A percentile compares a stretch with the other conserved stretches of the same genome.
Evolutionary conservation across 2,113 vertebrate species (phyloP).

Genomic region (Anser cygnoides): DNA sequence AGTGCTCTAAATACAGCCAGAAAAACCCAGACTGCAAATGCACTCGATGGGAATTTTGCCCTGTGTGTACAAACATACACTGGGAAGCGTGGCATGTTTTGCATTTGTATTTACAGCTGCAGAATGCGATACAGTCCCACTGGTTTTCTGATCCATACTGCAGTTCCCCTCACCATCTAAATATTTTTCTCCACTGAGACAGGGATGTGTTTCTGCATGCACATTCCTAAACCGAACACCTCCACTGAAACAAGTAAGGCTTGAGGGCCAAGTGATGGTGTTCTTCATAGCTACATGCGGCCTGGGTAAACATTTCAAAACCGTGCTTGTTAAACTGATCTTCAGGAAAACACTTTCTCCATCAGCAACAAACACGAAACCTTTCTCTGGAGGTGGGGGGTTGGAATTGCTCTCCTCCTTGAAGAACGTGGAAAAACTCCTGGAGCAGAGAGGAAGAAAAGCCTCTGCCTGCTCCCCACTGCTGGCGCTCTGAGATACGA

Average conservation of each 20-base stretch:
- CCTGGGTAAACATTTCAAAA: background rate
- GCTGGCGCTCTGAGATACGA: background rate
- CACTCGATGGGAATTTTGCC: conserved; percentile 48
- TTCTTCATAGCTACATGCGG: background rate
- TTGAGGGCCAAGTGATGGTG: background rate
- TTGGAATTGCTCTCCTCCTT: background rate
- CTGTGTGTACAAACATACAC: conserved; percentile 20
- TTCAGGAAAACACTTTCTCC: background rate
- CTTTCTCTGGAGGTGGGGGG: background rate
- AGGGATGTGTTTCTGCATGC: background rate
- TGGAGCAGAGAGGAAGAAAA: background rate
- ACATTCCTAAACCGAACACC: background rate
- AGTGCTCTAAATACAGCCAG: conserved; percentile 45
- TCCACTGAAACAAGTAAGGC: background rate
- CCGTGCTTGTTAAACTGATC: background rate
- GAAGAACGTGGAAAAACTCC: background rate
- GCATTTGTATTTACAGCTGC: background rate
- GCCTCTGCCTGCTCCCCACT: fast-evolving
- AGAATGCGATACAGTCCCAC: conserved; percentile 33
- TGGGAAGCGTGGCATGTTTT: conserved; percentile 13
- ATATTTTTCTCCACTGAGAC: background rate
- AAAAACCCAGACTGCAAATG: conserved; percentile 54
- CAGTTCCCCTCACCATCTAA: background rate
- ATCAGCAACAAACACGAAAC: background rate
- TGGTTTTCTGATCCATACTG: conserved; percentile 46